Percentiles rank a stretch among this genome's conserved stretches.
Conservation (phyloP, 2,113 vertebrate species). For the Apodemus sylvaticus region DNA sequence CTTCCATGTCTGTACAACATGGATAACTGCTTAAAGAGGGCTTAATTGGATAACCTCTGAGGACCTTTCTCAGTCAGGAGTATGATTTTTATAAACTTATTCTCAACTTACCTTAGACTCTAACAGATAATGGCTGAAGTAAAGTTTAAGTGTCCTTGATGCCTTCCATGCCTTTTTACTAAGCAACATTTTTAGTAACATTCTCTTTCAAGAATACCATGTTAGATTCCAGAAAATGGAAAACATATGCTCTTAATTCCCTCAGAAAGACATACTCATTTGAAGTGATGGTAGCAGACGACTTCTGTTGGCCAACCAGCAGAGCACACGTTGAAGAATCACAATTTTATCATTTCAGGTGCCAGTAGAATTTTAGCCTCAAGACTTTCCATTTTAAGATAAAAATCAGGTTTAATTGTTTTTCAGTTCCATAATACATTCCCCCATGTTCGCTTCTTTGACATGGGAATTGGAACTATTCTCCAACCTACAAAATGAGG, state of each 20-base stretch:
- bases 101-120: slow-evolving; percentile 71
- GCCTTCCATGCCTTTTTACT: slow-evolving; percentile 48
- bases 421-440: background rate
- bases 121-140: slow-evolving; percentile 52
- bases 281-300: slow-evolving; percentile 27
- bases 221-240: background rate
- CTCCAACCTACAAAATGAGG: background rate
- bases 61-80: slow-evolving; percentile 1
- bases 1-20: background rate
- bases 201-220: background rate
- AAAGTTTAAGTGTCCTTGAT: slow-evolving; percentile 51
- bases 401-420: background rate
- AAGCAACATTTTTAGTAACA: slow-evolving; percentile 42
- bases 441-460: slow-evolving; percentile 28
- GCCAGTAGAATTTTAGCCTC: slow-evolving; percentile 54
- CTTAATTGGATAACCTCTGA: background rate
- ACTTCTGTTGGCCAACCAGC: slow-evolving; percentile 54
- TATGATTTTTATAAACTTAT: slow-evolving; percentile 53
- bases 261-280: slow-evolving; percentile 59
- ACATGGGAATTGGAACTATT: background rate
- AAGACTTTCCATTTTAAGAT: slow-evolving; percentile 40
- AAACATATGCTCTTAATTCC: background rate
- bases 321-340: slow-evolving; percentile 47
- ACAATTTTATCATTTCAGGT: background rate
- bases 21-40: background rate